Evolutionary conservation across 2,888 invertebrate species (phyloP).

Genomic region (Coelopa pilipes): DNA sequence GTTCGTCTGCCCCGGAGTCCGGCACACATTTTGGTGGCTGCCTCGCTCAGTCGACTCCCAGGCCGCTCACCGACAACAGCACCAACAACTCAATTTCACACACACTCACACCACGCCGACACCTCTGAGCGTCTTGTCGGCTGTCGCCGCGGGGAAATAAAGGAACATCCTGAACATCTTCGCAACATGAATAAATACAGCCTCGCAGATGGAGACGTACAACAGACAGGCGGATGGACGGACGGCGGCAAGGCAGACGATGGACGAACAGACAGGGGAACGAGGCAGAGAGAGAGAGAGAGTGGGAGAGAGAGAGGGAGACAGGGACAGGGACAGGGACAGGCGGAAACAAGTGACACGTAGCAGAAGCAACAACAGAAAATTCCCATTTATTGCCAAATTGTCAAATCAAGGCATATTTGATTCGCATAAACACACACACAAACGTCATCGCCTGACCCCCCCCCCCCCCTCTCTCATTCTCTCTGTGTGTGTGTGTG

Average conservation of each 20-base stretch:
- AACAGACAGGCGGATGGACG: neutral
- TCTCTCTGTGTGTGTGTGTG: no score
- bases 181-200: neutral
- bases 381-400: slow-evolving; percentile 7
- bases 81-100: no score
- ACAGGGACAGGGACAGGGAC: neutral
- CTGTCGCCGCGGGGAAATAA: neutral
- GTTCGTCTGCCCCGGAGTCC: no score
- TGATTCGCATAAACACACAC: no score
- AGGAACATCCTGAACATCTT: neutral
- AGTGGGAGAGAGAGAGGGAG: neutral
- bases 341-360: neutral
- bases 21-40: no score
- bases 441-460: no score
- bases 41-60: no score
- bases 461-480: no score
- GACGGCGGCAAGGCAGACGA: neutral
- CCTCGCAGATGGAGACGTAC: neutral
- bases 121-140: no score
- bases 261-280: neutral
- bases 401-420: slow-evolving; percentile 1
- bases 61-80: no score
- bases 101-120: no score
- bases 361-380: slow-evolving; percentile 2
- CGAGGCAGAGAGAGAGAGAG: neutral